A percentile compares a stretch with the other conserved stretches of the same genome.
Evolutionary conservation across 2,113 vertebrate species (phyloP).

Genomic region (Eidolon helvum): DNA sequence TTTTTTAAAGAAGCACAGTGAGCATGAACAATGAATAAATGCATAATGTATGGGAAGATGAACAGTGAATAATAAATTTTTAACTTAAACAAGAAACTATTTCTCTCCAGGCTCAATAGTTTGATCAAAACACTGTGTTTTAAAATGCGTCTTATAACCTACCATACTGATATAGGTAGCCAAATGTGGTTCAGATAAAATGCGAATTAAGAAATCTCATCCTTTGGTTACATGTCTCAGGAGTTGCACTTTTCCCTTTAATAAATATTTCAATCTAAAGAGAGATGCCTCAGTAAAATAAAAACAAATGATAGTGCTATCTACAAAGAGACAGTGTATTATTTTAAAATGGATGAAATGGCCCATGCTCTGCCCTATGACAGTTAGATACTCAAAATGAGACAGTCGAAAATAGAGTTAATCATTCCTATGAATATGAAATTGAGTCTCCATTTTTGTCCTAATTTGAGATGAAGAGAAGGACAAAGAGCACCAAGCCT

Average conservation of each 20-base stretch:
- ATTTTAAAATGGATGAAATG: conserved; percentile 82
- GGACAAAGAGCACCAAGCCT: not conserved
- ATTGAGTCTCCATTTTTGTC: conserved; percentile 47
- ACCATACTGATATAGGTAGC: conserved; percentile 40
- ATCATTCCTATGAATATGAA: conserved; percentile 68
- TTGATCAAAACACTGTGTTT: conserved; percentile 70
- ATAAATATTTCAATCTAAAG: conserved; percentile 84
- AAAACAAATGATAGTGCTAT: conserved; percentile 83
- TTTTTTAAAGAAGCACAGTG: conserved; percentile 58
- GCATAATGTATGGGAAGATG: conserved; percentile 62
- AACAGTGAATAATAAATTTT: conserved; percentile 69
- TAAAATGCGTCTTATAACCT: conserved; percentile 71
- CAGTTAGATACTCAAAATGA: conserved; percentile 77
- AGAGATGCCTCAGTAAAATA: conserved; percentile 78
- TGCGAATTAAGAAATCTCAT: conserved; percentile 75
- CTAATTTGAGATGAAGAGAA: not conserved
- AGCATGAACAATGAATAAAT: conserved; percentile 59
- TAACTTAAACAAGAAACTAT: conserved; percentile 55
- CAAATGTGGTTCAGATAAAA: conserved; percentile 67
- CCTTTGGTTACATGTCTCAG: conserved; percentile 71
- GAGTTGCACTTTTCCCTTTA: conserved; percentile 80
- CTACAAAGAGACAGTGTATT: conserved; percentile 81
- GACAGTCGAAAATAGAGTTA: conserved; percentile 63
- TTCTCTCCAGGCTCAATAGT: conserved; percentile 55
- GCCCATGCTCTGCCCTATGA: conserved; percentile 70